Evolutionary conservation across 2,888 invertebrate genomes (phyloP).

Genomic region (Balanococcus diminutus): DNA sequence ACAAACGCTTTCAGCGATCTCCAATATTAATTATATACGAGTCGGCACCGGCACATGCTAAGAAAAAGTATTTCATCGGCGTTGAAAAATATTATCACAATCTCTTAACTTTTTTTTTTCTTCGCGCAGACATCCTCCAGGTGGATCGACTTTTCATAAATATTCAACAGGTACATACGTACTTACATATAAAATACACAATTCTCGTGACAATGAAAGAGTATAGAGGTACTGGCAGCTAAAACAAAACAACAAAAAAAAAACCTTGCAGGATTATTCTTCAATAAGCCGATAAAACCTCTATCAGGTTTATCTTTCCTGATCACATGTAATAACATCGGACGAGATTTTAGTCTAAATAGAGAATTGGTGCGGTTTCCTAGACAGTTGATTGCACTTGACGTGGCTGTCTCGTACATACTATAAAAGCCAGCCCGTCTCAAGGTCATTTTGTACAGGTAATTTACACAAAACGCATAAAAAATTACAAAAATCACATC

Average conservation of each 20-base stretch:
- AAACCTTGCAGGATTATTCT: slow-evolving; percentile 2
- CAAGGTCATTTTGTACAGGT: slow-evolving; percentile 32
- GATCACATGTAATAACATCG: neutral
- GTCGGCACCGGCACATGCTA: neutral
- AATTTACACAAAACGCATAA: slow-evolving; percentile 46
- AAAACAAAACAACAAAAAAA: neutral
- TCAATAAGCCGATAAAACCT: neutral
- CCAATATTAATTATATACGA: slow-evolving; percentile 4
- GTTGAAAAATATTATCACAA: slow-evolving; percentile 39
- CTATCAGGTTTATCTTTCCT: neutral
- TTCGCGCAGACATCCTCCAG: neutral
- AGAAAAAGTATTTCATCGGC: neutral
- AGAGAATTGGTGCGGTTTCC: slow-evolving; percentile 17
- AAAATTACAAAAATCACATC: slow-evolving; percentile 18
- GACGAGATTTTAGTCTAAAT: slow-evolving; percentile 32
- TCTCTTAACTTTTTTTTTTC: neutral
- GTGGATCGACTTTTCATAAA: slow-evolving; percentile 24
- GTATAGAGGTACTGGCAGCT: neutral
- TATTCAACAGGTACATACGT: slow-evolving; percentile 11
- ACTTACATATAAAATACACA: neutral
- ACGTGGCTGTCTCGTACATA: slow-evolving; percentile 25
- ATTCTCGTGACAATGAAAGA: slow-evolving; percentile 40
- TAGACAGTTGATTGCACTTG: slow-evolving; percentile 51
- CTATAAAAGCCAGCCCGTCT: slow-evolving; percentile 8
- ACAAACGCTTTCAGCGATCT: slow-evolving; percentile 19